Base-by-base conservation (phyloP, 1,140 invertebrate species). In the Tetramorium simillimum region DNA sequence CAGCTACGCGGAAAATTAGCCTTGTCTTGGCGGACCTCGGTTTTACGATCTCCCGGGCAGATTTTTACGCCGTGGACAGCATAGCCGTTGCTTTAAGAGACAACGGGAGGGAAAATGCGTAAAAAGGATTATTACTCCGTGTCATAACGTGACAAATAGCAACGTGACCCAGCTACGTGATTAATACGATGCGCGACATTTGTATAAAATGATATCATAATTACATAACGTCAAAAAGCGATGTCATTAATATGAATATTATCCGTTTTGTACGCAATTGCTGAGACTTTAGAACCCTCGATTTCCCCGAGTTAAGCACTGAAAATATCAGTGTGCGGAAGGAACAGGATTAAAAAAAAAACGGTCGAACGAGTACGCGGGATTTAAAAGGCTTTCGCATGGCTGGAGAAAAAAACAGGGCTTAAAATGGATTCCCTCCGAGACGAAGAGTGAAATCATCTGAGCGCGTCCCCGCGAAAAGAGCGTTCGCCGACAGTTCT, bases 1-100 rank as follows among this genome's bases (percentile, higher is more conserved):
- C 60, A 58, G 46, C 49, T 65, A 70, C 33, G 33, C 16, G 63
- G 76, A 88, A 86, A 88, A 88, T 86, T 89, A 85, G 58, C 67
- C 53, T 70, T 53, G 85, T n/a, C 72, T 73, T 58, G 51, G 24
- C 37, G 33, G 67, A 56, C 65, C 21, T 82, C 12, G 53, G 16
- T 70, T 87, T 87, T 85, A 77, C 63, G 86, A 85, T 33, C 65
- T 7, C n/a, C 56, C 67, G 40, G 72, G 5, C n/a, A 46, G 53
- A 85, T 78, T 85, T 86, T 86, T 86, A 80, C 60, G 67, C 28
- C 28, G 3, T 16, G 40, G 14, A 10, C 9, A 58, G 46, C 65
- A 37, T 28, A 24, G 63, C 53, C 43, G 65, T 56, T 63, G 56
- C 53, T 62, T 73, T 58, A 84, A 60, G 53, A 58, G 40, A 18